phyloP scores from a whole-genome alignment of 92 coral and sea anemone genomes.

The Porites divaricata region DNA sequence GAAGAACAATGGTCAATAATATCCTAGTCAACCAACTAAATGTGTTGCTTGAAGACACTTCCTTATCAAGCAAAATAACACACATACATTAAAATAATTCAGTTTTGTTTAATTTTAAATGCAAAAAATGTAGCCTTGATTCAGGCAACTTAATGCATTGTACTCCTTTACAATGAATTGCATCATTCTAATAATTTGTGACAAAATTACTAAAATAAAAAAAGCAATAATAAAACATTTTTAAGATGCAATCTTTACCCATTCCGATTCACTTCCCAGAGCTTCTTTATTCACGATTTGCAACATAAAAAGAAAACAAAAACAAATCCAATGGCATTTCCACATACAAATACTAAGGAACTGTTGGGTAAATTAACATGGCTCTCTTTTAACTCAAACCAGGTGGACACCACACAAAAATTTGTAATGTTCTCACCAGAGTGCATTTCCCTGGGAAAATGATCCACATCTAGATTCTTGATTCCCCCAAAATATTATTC shows the following conservation, averaged over 20 bases:
- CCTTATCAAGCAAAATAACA: no score
- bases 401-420: no score
- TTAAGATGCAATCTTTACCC: background rate
- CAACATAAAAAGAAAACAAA: background rate
- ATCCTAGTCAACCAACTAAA: no score
- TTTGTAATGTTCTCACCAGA: no score
- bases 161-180: background rate
- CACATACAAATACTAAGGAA: no score
- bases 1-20: no score
- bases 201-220: constrained; percentile 4
- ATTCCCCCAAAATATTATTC: no score
- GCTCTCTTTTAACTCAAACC: no score
- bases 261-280: background rate
- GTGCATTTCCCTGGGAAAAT: no score
- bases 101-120: constrained; percentile 13
- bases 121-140: constrained; percentile 1
- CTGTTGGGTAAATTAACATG: no score
- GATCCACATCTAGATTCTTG: no score
- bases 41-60: no score
- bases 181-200: constrained; percentile 7
- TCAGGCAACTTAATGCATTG: background rate
- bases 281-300: background rate
- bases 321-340: background rate
- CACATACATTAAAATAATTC: constrained; percentile 1
- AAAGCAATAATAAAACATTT: constrained; percentile 5